These are phyloP conservation scores for Archegozetes longisetosus DNA, from an alignment of 1,140 invertebrate species.

Conservation along the genomic window DNA sequence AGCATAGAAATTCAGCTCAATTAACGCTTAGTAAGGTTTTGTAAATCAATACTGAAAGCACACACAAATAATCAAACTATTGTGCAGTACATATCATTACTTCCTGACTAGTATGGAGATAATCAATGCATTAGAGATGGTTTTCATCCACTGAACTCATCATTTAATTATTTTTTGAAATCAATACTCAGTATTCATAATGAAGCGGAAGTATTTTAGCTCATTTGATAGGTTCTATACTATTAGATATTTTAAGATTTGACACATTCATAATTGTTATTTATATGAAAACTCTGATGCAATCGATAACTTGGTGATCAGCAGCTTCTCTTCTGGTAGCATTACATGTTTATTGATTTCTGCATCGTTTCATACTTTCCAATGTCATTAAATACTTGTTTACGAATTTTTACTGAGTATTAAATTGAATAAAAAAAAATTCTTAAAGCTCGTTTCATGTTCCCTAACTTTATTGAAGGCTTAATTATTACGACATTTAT, in stretches of 20 bases:
- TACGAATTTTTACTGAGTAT: neutral
- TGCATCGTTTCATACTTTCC: neutral
- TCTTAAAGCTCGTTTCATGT: neutral
- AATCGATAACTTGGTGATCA: neutral
- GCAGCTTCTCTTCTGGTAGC: neutral
- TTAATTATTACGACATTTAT: constrained; percentile 96
- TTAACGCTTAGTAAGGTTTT: no score
- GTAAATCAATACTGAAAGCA: no score
- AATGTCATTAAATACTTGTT: neutral
- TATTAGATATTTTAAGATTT: neutral
- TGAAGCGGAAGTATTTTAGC: neutral
- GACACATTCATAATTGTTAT: neutral
- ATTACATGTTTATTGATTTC: neutral
- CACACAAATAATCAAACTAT: no score
- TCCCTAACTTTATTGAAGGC: constrained; percentile 30
- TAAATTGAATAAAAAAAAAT: neutral
- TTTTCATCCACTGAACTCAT: neutral
- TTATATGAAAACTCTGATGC: neutral
- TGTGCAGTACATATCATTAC: no score
- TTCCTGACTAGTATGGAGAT: neutral
- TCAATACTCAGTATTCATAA: neutral
- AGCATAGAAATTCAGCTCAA: no score
- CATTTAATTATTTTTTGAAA: neutral
- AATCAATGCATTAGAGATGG: neutral
- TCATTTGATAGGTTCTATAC: neutral